A percentile compares a stretch with the other conserved stretches of the same genome.
These are phyloP conservation scores for Callinectes sapidus DNA, from an alignment of 2,888 invertebrate species.

Conservation along the genomic window DNA sequence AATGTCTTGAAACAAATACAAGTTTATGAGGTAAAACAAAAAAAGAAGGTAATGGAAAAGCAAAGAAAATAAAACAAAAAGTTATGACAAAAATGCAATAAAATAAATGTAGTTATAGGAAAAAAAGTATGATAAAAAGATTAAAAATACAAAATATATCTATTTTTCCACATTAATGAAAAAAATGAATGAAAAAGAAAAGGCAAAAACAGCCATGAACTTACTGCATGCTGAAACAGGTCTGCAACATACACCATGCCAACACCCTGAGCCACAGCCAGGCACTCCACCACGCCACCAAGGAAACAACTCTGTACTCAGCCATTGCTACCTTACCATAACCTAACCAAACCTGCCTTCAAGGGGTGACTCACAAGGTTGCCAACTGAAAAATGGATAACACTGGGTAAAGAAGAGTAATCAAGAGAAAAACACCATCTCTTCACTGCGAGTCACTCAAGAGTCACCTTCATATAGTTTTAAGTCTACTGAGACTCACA, in stretches of 20 bases:
- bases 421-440: background rate
- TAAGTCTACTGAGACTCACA: background rate
- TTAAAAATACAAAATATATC: no score
- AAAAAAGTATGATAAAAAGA: no score
- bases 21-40: background rate
- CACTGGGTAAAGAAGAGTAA: background rate
- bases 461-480: background rate
- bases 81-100: no score
- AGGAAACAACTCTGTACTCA: background rate
- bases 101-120: no score
- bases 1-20: background rate
- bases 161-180: no score
- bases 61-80: no score
- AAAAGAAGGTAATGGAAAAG: no score
- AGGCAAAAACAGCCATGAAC: background rate
- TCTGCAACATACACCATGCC: background rate
- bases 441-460: background rate
- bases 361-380: background rate
- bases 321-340: background rate
- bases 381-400: background rate
- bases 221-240: background rate
- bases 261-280: background rate
- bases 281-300: background rate
- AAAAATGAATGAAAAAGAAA: no score
- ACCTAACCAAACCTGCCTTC: background rate